A percentile compares a stretch with the other conserved stretches of the same genome.
These are phyloP conservation scores for Pammene fasciana DNA, from an alignment of 2,888 invertebrate species.

Conservation along the genomic window DNA sequence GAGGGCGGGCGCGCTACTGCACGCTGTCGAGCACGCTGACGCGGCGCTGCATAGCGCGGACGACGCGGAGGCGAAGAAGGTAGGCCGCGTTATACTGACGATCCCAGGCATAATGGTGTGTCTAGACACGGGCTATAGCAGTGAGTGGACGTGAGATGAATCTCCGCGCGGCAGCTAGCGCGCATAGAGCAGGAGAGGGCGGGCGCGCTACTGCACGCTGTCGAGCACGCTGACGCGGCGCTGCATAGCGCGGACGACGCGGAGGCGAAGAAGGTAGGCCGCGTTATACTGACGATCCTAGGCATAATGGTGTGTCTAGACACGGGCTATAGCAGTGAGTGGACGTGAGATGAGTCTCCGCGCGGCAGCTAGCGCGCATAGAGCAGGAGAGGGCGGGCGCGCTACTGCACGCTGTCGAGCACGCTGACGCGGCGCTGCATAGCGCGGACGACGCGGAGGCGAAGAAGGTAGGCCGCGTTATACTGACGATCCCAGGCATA, in stretches of 20 bases:
- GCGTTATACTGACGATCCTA: not conserved
- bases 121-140: conserved; percentile 82
- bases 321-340: not conserved
- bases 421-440: conserved; percentile 79
- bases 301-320: not conserved
- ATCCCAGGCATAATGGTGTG: not conserved
- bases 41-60: conserved; percentile 74
- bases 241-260: conserved; percentile 86
- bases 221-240: conserved; percentile 83
- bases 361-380: conserved; percentile 85
- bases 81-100: conserved; percentile 53
- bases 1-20: conserved; percentile 86
- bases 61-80: conserved; percentile 89
- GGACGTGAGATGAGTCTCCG: conserved; percentile 87
- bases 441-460: conserved; percentile 88
- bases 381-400: conserved; percentile 86
- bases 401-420: conserved; percentile 86
- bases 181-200: conserved; percentile 85
- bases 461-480: conserved; percentile 85
- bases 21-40: conserved; percentile 86
- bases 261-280: conserved; percentile 88
- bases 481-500: not conserved
- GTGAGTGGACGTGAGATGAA: conserved; percentile 84
- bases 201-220: conserved; percentile 86
- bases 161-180: conserved; percentile 86